Percentiles rank a stretch among this genome's conserved stretches.
These are phyloP conservation scores for Turnix velox DNA, from an alignment of 2,113 vertebrate species.

Conservation along the genomic window DNA sequence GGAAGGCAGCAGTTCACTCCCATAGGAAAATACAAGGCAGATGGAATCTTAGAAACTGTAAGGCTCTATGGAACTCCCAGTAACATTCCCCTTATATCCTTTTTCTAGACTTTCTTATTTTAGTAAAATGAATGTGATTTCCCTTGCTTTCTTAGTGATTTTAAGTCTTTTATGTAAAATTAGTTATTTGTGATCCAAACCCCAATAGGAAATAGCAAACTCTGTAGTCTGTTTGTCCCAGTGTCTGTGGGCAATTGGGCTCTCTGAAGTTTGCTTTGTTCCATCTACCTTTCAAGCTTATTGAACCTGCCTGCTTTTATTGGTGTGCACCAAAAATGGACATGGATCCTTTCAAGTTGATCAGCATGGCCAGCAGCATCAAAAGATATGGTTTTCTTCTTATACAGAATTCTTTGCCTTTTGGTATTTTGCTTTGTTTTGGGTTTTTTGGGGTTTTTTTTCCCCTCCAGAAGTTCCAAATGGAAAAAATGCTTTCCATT, in stretches of 20 bases:
- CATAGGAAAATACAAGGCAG: conserved; percentile 83
- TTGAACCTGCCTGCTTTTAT: neutral
- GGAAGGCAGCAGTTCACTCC: conserved; percentile 85
- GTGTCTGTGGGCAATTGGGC: neutral
- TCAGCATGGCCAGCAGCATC: neutral
- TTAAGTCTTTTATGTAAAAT: neutral
- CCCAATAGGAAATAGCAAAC: neutral
- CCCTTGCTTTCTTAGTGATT: neutral
- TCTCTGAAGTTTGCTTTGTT: neutral
- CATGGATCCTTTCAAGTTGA: fast-evolving
- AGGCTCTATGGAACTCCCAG: conserved; percentile 36
- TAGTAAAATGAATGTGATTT: neutral
- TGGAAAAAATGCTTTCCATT: neutral
- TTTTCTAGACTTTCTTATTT: neutral
- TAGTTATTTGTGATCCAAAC: neutral
- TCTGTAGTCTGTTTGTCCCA: neutral
- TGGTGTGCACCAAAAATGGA: neutral
- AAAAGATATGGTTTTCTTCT: neutral
- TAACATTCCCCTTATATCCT: neutral
- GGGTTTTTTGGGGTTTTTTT: too few relatives aligned
- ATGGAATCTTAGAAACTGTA: conserved; percentile 91
- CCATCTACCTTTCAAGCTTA: neutral
- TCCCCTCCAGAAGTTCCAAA: neutral
- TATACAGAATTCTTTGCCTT: neutral
- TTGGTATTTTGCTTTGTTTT: too few relatives aligned